phyloP scores from a whole-genome alignment of 2,797 vertebrate genomes.

The Pyrocephalus nanus region DNA sequence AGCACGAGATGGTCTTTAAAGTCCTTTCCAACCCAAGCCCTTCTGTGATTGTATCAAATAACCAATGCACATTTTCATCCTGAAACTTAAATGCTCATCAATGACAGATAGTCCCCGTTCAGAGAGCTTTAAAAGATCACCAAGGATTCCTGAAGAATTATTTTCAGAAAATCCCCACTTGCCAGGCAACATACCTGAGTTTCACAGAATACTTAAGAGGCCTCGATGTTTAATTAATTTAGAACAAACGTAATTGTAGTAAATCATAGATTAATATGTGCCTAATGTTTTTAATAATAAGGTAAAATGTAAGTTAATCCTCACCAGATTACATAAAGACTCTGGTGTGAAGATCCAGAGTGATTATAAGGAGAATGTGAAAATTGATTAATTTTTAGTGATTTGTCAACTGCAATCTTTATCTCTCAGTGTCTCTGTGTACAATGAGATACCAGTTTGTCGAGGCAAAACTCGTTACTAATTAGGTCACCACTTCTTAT shows the following conservation, averaged over 20 bases:
- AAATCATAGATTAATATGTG: background rate
- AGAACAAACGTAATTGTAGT: background rate
- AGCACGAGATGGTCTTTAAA: background rate
- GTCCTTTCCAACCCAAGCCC: background rate
- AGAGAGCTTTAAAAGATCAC: background rate
- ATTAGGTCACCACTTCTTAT: background rate
- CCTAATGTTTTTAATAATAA: background rate
- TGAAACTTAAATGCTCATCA: background rate
- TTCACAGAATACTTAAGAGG: background rate
- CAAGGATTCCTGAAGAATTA: background rate
- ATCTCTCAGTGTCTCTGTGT: background rate
- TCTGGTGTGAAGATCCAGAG: background rate
- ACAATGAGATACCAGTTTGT: background rate
- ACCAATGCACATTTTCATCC: background rate
- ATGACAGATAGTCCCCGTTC: background rate
- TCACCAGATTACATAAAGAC: background rate
- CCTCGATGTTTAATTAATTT: background rate
- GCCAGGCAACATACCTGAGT: background rate
- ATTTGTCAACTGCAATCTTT: background rate
- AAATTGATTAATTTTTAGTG: background rate
- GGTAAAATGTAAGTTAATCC: background rate
- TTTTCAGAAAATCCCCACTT: background rate
- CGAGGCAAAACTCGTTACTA: background rate
- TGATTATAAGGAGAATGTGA: background rate
- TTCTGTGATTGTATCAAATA: background rate